Percentiles rank a stretch among this genome's conserved stretches.
Evolutionary conservation across 1,140 invertebrate species (phyloP).

Genomic region (Aphis gossypii): DNA sequence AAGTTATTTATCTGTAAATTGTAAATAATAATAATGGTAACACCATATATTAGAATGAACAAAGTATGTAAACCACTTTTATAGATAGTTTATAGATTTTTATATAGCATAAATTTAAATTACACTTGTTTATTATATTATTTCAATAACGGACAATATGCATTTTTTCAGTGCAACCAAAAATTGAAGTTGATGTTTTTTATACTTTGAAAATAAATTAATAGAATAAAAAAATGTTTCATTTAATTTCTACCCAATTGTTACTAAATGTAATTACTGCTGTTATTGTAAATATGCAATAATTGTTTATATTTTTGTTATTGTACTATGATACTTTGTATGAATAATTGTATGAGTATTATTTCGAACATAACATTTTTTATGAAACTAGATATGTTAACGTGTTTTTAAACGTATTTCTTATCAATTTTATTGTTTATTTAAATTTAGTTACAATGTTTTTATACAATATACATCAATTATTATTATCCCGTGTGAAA

Average conservation of each 20-base stretch:
- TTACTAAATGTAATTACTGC: background rate
- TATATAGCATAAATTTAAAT: conserved; percentile 20
- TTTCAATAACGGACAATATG: background rate
- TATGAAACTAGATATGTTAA: background rate
- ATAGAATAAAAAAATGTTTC: background rate
- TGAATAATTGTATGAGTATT: background rate
- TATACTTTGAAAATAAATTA: conserved; percentile 2
- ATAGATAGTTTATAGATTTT: conserved; percentile 4
- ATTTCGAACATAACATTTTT: background rate
- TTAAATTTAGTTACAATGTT: conserved; percentile 2
- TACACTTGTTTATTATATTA: conserved; percentile 25
- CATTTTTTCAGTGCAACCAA: background rate
- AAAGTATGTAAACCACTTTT: background rate
- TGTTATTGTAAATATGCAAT: conserved; percentile 1
- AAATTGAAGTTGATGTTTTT: background rate
- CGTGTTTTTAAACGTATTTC: conserved; percentile 16
- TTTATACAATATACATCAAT: conserved; percentile 6
- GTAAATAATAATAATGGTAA: conserved; percentile 32
- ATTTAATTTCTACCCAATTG: background rate
- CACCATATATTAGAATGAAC: conserved; percentile 23
- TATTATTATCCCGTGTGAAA: conserved; percentile 3
- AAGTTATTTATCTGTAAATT: conserved; percentile 29
- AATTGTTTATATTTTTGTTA: conserved; percentile 5
- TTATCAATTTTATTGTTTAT: conserved; percentile 31
- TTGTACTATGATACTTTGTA: background rate